Evolutionary conservation across 2,797 vertebrate species (phyloP).

Genomic region (Sardinella longiceps): DNA sequence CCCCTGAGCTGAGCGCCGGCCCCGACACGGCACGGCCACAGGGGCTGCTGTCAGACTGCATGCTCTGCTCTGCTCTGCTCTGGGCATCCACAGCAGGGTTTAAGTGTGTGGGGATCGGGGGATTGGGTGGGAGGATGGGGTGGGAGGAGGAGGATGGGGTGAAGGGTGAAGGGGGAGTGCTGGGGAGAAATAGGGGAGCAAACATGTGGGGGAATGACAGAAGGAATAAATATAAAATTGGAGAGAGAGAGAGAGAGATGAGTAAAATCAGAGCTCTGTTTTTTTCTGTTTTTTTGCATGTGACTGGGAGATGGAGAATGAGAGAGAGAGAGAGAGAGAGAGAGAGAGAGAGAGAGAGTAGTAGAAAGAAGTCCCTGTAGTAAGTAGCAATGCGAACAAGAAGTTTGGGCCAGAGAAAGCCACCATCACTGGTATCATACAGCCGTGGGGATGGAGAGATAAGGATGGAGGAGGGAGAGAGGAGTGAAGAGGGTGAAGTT

Average conservation of each 20-base stretch:
- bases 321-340: not conserved
- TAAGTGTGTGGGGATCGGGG: not conserved
- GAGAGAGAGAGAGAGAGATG: not conserved
- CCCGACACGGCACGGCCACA: not conserved
- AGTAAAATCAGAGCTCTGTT: not conserved
- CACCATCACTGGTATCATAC: no score
- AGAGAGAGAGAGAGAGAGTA: not conserved
- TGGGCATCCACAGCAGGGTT: not conserved
- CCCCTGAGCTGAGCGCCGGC: not conserved
- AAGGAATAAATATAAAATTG: not conserved
- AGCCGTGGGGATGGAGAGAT: no score
- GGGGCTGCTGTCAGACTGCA: conserved; percentile 10
- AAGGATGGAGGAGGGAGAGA: no score
- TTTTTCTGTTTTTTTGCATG: no score
- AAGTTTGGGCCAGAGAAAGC: not conserved
- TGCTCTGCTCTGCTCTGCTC: no score
- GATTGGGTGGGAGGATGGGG: not conserved
- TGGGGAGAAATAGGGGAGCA: not conserved
- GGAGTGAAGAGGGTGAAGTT: no score
- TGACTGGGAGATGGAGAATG: not conserved
- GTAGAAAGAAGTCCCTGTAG: not conserved
- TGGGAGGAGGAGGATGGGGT: not conserved
- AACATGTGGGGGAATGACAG: not conserved
- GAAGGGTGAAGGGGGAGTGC: not conserved
- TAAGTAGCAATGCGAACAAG: not conserved